Base-by-base conservation (phyloP, 2,888 invertebrate genomes). In the Physocephala rufipes region DNA sequence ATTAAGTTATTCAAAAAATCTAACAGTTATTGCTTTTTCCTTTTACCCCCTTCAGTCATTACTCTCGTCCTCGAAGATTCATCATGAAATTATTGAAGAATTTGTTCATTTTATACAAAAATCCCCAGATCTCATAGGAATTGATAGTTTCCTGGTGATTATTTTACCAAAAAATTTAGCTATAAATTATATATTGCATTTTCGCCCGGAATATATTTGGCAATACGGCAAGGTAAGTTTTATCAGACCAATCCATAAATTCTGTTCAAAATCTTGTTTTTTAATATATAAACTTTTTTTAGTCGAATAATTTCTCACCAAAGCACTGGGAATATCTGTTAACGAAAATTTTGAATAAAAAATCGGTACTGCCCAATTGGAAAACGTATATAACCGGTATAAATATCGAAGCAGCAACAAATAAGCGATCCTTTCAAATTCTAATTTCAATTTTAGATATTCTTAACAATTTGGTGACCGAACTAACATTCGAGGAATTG, bases 151-250 rank as follows among this genome's bases (percentile, higher is more conserved):
- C 82, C 82, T 88, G 78, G 84, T 88, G 66, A 82, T 88, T 77
- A 80, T 89, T 78, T 81, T 88, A 80, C 83, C 86, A 49, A 84
- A 87, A 76, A 86, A 88, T 76, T 85, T 90, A 81, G 87, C 88
- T 61, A 85, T 89, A 1, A 82, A 87, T 71, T 85, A 90, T 76
- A 82, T 91, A 76, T 85, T 90, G 43, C 89, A 90, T 45, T 87
- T 87, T 70, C 90, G 89, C 76, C 91, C 91, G 0, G 89, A 89
- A 76, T 89, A 89, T 78, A 81, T 91, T 43, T 84, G 91, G 75
- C 89, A 90, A 71, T 92, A 90, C 81, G 90, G 90, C 62, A 91
- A 91, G 88, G 91, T 91, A 81, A 80, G 74, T 43, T 7, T 43
- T 21, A 5, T 2, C 9, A 30, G 16, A 19, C 7, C 16, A 28